A percentile compares a stretch with the other conserved stretches of the same genome.
Evolutionary conservation across 2,888 invertebrate species (phyloP).

Genomic region (Orthosia cruda): DNA sequence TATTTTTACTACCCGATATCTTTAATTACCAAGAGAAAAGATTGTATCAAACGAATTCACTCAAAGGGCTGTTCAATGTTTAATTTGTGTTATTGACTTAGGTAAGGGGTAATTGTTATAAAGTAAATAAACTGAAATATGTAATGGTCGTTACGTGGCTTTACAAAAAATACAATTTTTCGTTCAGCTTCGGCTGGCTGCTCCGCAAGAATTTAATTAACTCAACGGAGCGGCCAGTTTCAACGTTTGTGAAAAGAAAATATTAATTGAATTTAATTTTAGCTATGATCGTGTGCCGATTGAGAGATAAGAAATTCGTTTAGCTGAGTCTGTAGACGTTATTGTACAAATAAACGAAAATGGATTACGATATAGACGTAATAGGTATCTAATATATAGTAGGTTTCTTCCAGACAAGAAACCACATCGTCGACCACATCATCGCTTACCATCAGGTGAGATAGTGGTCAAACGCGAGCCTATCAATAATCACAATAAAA

Average conservation of each 20-base stretch:
- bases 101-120: slow-evolving; percentile 44
- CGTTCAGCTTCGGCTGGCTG: slow-evolving; percentile 58
- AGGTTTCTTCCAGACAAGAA: too few relatives aligned
- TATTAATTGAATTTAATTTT: slow-evolving; percentile 65
- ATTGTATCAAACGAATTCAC: slow-evolving; percentile 38
- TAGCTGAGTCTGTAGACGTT: slow-evolving; percentile 20
- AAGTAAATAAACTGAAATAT: slow-evolving; percentile 47
- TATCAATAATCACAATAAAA: too few relatives aligned
- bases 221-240: slow-evolving; percentile 63
- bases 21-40: slow-evolving; percentile 18
- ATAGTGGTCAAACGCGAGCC: too few relatives aligned
- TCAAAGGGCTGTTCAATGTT: slow-evolving; percentile 33
- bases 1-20: background rate
- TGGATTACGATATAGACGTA: background rate
- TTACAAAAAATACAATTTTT: slow-evolving; percentile 64
- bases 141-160: slow-evolving; percentile 44
- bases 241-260: slow-evolving; percentile 64
- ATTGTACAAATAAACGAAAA: slow-evolving; percentile 14
- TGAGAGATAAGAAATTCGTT: slow-evolving; percentile 54
- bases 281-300: slow-evolving; percentile 42
- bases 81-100: slow-evolving; percentile 49
- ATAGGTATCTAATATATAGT: too few relatives aligned
- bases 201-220: slow-evolving; percentile 72
- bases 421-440: too few relatives aligned
- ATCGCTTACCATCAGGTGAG: too few relatives aligned